Evolutionary conservation across 2,113 vertebrate species (phyloP).

Genomic region (Sinosuthora webbiana): DNA sequence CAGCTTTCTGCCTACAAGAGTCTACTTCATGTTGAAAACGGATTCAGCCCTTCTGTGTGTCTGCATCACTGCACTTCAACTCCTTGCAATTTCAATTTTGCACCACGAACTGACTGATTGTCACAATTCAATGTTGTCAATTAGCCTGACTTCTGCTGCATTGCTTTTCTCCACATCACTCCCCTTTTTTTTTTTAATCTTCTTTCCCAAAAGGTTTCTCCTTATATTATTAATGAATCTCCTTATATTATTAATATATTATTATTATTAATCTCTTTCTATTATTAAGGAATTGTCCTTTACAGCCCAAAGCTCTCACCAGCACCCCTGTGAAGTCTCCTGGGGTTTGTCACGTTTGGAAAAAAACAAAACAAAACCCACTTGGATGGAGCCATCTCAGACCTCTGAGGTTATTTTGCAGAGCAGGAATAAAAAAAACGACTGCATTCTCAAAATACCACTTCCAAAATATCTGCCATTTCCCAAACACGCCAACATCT

Average conservation of each 20-base stretch:
- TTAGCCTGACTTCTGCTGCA: background rate
- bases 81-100: background rate
- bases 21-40: background rate
- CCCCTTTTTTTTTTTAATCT: background rate
- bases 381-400: background rate
- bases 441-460: background rate
- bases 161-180: background rate
- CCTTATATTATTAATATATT: too few species aligned
- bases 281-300: background rate
- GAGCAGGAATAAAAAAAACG: background rate
- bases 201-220: background rate
- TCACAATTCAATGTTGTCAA: background rate
- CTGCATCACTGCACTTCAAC: background rate
- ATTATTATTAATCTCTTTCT: background rate
- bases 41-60: background rate
- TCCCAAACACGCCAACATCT: background rate
- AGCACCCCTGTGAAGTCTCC: background rate
- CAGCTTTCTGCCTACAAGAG: background rate
- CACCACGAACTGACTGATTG: background rate
- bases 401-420: background rate
- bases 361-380: background rate
- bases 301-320: background rate
- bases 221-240: background rate
- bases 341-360: background rate
- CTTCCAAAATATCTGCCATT: background rate